Percentiles rank a stretch among this genome's conserved stretches.
phyloP scores from a whole-genome alignment of 2,113 vertebrate genomes.

The Verasper variegatus region DNA sequence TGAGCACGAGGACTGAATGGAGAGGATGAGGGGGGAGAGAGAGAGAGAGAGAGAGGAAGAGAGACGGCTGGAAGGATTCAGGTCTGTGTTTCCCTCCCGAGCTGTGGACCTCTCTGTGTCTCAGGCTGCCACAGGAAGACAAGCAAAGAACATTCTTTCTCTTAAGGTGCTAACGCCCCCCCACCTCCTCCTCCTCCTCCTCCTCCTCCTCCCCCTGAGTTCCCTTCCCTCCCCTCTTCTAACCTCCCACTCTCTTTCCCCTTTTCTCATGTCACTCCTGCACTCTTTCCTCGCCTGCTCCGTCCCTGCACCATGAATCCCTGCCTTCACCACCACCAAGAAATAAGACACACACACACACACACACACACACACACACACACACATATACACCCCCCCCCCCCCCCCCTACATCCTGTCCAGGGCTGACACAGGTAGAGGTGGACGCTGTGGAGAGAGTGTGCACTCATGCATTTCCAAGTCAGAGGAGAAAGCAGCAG shows the following conservation, averaged over 20 bases:
- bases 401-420: slow-evolving; percentile 54
- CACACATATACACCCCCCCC: neutral
- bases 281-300: slow-evolving; percentile 38
- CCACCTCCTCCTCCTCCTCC: slow-evolving; percentile 8
- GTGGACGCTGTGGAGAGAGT: slow-evolving; percentile 31
- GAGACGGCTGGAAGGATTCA: slow-evolving; percentile 24
- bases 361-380: neutral
- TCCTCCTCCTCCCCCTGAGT: slow-evolving; percentile 1
- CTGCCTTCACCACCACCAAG: slow-evolving; percentile 58
- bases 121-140: slow-evolving; percentile 61
- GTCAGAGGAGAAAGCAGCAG: slow-evolving; percentile 14
- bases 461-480: slow-evolving; percentile 58
- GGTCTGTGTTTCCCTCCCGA: slow-evolving; percentile 10
- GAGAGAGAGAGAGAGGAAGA: slow-evolving; percentile 15
- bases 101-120: slow-evolving; percentile 39
- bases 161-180: slow-evolving; percentile 74
- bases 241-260: slow-evolving; percentile 31
- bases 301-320: slow-evolving; percentile 55
- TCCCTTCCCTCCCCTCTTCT: slow-evolving; percentile 20
- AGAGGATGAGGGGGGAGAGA: slow-evolving; percentile 17
- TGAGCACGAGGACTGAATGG: slow-evolving; percentile 33
- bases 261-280: slow-evolving; percentile 52
- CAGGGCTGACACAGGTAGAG: slow-evolving; percentile 65
- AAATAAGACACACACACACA: slow-evolving; percentile 11
- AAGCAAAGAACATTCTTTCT: slow-evolving; percentile 77